Percentiles rank a stretch among this genome's conserved stretches.
These are phyloP conservation scores for Albula glossodonta DNA, from an alignment of 2,113 vertebrate species.

Conservation along the genomic window DNA sequence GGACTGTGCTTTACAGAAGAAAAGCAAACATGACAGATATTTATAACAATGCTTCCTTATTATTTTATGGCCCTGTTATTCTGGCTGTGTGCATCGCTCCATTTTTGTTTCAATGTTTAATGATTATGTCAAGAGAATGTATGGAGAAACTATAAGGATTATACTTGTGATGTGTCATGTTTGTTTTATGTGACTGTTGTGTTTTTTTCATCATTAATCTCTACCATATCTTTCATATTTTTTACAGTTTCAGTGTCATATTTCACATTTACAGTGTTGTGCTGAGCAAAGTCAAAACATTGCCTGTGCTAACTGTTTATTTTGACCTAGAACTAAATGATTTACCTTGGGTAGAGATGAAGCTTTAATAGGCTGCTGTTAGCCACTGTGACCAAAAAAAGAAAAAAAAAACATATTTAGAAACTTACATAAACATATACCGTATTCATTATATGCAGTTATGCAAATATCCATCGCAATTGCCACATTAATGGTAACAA, in stretches of 20 bases:
- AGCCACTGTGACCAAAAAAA: not conserved
- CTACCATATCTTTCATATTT: not conserved
- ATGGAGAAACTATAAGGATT: not conserved
- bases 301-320: not conserved
- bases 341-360: not conserved
- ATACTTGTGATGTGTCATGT: not conserved
- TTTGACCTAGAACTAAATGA: not conserved
- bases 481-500: not conserved
- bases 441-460: not conserved
- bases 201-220: not conserved
- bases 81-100: not conserved
- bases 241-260: not conserved
- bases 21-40: not conserved
- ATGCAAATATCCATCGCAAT: not conserved
- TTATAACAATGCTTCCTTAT: not conserved
- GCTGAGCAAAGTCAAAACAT: not conserved
- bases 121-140: not conserved
- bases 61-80: not conserved
- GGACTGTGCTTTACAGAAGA: not conserved
- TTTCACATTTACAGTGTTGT: not conserved
- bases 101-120: not conserved
- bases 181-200: not conserved
- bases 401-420: not conserved
- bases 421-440: no score
- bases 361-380: not conserved